Conservation (phyloP, 2,113 vertebrate species). For the Nannospalax galili region DNA sequence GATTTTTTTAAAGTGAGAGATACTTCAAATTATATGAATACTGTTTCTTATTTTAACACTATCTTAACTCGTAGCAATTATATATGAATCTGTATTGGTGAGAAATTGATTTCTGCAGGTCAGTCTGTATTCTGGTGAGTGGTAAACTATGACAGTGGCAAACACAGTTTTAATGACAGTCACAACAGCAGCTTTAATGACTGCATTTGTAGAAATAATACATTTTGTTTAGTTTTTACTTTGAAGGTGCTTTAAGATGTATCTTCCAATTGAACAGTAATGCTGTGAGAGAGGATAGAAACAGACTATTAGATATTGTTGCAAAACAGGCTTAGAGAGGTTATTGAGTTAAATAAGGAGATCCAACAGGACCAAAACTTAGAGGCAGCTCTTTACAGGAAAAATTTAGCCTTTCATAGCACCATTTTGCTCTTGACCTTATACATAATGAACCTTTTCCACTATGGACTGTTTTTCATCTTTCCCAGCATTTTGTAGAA, state of each 20-base stretch:
- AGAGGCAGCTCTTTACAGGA: background rate
- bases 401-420: background rate
- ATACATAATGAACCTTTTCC: background rate
- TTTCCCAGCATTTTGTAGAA: background rate
- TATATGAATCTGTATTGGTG: background rate
- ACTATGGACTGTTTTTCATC: background rate
- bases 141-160: background rate
- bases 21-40: background rate
- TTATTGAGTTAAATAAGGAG: background rate
- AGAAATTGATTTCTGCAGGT: background rate
- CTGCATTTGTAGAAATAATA: background rate
- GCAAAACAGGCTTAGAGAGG: background rate
- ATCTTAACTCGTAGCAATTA: background rate
- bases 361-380: background rate
- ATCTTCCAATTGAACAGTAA: background rate
- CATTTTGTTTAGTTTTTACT: background rate
- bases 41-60: background rate
- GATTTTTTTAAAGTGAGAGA: background rate
- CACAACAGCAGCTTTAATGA: background rate
- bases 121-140: background rate
- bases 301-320: background rate
- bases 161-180: background rate
- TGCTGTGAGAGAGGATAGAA: background rate
- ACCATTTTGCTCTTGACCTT: background rate
- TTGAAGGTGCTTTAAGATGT: background rate